Evolutionary conservation across 2,113 vertebrate species (phyloP), one percentile per base, ranked within the genome.

Genomic region (Herpailurus yagouaroundi): DNA sequence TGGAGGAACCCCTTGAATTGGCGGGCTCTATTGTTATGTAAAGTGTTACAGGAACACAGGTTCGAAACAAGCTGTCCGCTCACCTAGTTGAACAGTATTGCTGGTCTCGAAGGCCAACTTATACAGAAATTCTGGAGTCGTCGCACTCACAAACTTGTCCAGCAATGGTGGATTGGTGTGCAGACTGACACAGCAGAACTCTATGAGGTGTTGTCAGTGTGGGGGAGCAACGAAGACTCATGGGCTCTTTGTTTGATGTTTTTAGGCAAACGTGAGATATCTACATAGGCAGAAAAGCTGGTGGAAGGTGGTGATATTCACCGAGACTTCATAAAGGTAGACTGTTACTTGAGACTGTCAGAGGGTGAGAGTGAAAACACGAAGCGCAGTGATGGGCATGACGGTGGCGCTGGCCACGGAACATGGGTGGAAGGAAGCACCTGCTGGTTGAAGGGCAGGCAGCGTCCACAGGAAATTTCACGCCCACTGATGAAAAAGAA

Each of bases 71-170:
- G 45, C 45, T 8, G 1, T 18, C 45, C 79, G 12, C 36, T 36
- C 7, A 4, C 29, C 38, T 68, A 38, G 36, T 11, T 14, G 25
- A 15, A 33, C 2, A 1, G 2, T 2, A 5, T 5, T 4, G 0
- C 31, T 7, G 3, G 7, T 18, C 76, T 41, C 16, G 1, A 13
- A 73, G 76, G 25, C 16, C 76, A 25, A 3, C 2, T 7, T 7
- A 5, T 15, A 4, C 1, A 0, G 57, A 38, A 4, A 31, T 12
- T 19, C 21, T 7, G 7, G 3, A 29, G 21, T 1, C 0, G 48
- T 8, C n/a, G 4, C 55, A 0, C 23, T 64, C 25, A 4, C 1
- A 23, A 11, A 29, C 2, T 9, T 10, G n/a, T 13, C 4, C 45
- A 2, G 12, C 52, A 23, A 21, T 7, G 9, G 23, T 2, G 4